A percentile compares a stretch with the other conserved stretches of the same genome.
These are phyloP conservation scores for Callipepla californica DNA, from an alignment of 2,113 vertebrate species.

Conservation along the genomic window DNA sequence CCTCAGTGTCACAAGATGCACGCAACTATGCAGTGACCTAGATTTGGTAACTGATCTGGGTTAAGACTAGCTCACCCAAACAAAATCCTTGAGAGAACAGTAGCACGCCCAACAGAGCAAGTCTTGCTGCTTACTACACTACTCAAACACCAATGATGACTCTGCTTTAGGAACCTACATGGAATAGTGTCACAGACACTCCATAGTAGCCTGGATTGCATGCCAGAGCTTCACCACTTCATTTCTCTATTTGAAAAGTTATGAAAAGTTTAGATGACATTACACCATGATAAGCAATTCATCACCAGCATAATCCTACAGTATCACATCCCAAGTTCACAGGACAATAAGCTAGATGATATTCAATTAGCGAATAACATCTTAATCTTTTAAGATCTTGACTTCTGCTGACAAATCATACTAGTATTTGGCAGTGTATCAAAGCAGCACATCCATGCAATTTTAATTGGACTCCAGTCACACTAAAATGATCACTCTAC, in stretches of 20 bases:
- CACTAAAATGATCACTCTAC: conserved; percentile 44
- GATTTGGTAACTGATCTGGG: neutral
- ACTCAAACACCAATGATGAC: accelerated
- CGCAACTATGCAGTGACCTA: neutral
- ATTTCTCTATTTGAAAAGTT: conserved; percentile 8
- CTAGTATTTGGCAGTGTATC: conserved; percentile 60
- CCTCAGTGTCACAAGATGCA: neutral
- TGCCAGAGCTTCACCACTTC: conserved; percentile 6
- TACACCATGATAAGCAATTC: neutral
- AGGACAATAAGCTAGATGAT: conserved; percentile 37
- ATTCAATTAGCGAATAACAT: conserved; percentile 70
- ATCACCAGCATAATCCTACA: neutral
- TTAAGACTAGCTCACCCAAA: neutral
- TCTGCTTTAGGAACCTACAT: neutral
- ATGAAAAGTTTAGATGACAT: neutral
- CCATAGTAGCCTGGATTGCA: neutral
- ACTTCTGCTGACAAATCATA: conserved; percentile 67
- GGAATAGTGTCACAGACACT: neutral
- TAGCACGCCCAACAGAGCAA: neutral
- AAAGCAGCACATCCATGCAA: conserved; percentile 10
- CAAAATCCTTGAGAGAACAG: neutral
- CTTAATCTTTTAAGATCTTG: conserved; percentile 64
- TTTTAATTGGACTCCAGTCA: conserved; percentile 55
- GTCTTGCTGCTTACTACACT: accelerated
- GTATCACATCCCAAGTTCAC: conserved; percentile 17